phyloP scores from a whole-genome alignment of 2,888 invertebrate genomes.

The Drosophila formosana region DNA sequence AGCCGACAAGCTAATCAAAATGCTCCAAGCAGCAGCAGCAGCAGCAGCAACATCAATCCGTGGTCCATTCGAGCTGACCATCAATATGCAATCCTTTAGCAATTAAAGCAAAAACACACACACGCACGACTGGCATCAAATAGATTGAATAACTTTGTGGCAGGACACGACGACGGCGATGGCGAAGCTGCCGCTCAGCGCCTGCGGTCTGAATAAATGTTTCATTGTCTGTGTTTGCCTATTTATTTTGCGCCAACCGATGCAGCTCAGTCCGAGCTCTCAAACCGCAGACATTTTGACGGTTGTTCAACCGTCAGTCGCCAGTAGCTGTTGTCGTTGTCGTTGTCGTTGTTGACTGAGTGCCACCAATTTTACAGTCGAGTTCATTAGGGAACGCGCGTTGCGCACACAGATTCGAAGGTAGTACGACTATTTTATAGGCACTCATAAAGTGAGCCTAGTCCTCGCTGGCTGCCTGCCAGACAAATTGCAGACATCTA shows the following conservation, averaged over 20 bases:
- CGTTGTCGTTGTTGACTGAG: conserved; percentile 45
- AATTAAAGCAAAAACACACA: conserved; percentile 47
- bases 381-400: conserved; percentile 64
- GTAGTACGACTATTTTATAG: conserved; percentile 58
- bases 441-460: conserved; percentile 38
- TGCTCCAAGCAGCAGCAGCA: conserved; percentile 1
- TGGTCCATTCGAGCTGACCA: conserved; percentile 7
- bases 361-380: conserved; percentile 59
- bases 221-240: conserved; percentile 68
- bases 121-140: conserved; percentile 60
- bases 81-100: conserved; percentile 48
- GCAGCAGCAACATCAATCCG: background rate
- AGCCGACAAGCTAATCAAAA: conserved; percentile 71
- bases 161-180: conserved; percentile 14
- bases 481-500: conserved; percentile 12
- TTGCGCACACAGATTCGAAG: conserved; percentile 46
- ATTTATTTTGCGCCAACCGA: conserved; percentile 58
- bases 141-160: conserved; percentile 68
- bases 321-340: conserved; percentile 26
- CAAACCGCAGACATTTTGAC: conserved; percentile 64
- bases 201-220: conserved; percentile 51
- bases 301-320: conserved; percentile 18
- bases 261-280: conserved; percentile 41
- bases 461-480: background rate
- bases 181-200: background rate